Evolutionary conservation across 2,113 vertebrate genomes (phyloP).

Genomic region (Cavia porcellus): DNA sequence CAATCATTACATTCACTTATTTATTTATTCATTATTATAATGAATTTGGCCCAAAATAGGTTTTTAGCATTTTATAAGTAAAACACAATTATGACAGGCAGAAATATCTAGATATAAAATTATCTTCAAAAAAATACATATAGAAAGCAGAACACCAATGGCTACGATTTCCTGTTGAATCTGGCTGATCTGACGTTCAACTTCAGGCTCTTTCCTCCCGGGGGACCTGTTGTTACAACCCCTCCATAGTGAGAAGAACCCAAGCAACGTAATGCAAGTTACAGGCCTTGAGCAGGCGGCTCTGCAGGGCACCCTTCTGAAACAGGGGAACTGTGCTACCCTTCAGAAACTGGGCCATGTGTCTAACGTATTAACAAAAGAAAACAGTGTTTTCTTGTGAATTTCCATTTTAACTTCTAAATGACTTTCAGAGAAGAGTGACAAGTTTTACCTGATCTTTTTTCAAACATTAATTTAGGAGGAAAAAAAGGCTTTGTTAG

Average conservation of each 20-base stretch:
- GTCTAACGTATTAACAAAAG: background rate
- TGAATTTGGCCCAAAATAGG: background rate
- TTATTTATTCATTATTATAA: background rate
- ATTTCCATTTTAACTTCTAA: background rate
- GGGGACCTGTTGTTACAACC: background rate
- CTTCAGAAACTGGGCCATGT: background rate
- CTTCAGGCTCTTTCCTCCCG: background rate
- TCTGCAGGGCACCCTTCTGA: rapidly evolving
- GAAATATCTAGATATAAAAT: background rate
- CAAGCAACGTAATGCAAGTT: background rate
- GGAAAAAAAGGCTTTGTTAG: background rate
- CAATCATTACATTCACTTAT: background rate
- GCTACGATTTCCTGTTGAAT: background rate
- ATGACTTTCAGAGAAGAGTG: background rate
- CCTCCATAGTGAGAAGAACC: background rate
- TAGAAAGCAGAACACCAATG: background rate
- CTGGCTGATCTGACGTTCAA: background rate
- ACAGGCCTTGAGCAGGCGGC: background rate
- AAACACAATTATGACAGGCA: constrained; percentile 20
- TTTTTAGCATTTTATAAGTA: background rate
- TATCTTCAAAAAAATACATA: background rate
- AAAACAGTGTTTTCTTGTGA: background rate
- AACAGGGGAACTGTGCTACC: background rate
- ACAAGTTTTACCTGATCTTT: background rate
- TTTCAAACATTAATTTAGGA: background rate